Conservation (phyloP, 2,797 vertebrate species). For the Argya squamiceps region DNA sequence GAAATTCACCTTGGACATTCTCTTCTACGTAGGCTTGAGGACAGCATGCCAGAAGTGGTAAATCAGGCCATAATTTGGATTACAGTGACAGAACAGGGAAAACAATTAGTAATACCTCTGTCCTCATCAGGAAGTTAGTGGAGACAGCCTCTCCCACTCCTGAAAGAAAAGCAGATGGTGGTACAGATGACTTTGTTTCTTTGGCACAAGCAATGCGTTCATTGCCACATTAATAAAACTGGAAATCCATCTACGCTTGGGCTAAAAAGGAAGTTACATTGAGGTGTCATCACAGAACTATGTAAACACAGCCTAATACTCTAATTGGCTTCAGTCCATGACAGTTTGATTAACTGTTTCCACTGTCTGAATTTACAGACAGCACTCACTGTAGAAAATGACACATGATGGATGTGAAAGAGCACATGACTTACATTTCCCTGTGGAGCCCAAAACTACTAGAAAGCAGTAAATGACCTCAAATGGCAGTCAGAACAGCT, state of each 20-base stretch:
- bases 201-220: not conserved
- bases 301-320: constrained; percentile 5
- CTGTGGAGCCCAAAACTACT: not conserved
- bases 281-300: not conserved
- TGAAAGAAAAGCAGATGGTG: constrained; percentile 11
- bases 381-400: not conserved
- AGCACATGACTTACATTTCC: not conserved
- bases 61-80: not conserved
- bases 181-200: not conserved
- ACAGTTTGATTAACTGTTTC: constrained; percentile 12
- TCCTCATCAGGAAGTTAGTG: not conserved
- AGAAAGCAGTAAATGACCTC: not conserved
- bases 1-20: not conserved
- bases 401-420: not conserved
- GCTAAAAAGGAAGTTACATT: constrained; percentile 16
- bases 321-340: not conserved
- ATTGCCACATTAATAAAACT: not conserved
- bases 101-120: not conserved
- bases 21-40: not conserved
- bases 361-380: not conserved
- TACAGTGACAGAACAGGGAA: not conserved
- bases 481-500: not conserved
- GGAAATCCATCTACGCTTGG: not conserved
- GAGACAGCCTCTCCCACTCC: not conserved
- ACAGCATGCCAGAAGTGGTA: not conserved